These are phyloP conservation scores for Avahi laniger DNA, from an alignment of 2,797 vertebrate species.

Conservation along the genomic window DNA sequence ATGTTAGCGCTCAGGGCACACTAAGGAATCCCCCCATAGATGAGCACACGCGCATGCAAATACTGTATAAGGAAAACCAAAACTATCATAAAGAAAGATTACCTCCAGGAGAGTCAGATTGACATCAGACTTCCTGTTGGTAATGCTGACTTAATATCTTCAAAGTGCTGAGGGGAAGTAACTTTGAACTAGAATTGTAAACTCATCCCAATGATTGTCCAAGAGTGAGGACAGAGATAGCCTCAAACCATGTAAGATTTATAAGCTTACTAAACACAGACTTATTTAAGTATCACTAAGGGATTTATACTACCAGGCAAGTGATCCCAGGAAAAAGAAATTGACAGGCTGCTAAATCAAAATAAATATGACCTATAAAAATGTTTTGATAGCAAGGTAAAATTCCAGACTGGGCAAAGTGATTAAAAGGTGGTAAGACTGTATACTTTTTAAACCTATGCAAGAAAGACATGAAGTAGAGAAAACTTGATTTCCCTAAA, in stretches of 20 bases:
- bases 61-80: background rate
- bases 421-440: background rate
- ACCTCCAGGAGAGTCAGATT: background rate
- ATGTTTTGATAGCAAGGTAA: background rate
- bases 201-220: background rate
- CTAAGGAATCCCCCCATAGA: background rate
- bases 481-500: background rate
- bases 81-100: background rate
- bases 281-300: background rate
- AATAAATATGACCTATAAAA: background rate
- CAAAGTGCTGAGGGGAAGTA: background rate
- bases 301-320: background rate
- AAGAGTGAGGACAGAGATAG: background rate
- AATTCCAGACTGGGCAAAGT: background rate
- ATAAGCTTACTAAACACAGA: background rate
- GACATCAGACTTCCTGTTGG: background rate
- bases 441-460: background rate
- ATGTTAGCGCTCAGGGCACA: background rate
- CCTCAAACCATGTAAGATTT: background rate
- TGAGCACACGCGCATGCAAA: background rate
- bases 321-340: background rate
- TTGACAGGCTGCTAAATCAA: background rate
- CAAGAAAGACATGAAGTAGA: background rate
- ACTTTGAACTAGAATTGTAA: background rate
- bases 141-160: background rate